These are phyloP conservation scores for Dryobates pubescens DNA, from an alignment of 2,797 vertebrate genomes.

Conservation along the genomic window DNA sequence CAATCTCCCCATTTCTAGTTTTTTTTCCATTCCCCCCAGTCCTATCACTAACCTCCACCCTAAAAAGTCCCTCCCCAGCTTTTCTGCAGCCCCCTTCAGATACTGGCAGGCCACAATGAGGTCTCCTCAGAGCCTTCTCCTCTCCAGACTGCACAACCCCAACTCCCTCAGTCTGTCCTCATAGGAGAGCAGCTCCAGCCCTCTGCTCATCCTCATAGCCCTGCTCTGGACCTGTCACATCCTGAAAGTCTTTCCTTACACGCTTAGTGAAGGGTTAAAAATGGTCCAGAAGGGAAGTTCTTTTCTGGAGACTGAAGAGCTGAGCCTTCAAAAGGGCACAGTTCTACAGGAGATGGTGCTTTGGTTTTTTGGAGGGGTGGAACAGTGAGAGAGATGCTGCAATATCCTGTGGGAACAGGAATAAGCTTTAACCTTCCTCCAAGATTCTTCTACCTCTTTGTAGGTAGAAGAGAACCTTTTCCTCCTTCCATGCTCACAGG, in stretches of 20 bases:
- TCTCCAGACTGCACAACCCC: too few species aligned
- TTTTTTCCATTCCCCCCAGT: too few species aligned
- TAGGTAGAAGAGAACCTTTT: not conserved
- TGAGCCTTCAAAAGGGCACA: not conserved
- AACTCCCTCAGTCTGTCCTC: too few species aligned
- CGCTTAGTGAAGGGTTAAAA: not conserved
- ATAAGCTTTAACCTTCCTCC: not conserved
- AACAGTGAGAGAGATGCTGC: not conserved
- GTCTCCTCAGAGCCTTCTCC: too few species aligned
- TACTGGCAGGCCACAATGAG: too few species aligned
- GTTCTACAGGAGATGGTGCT: not conserved
- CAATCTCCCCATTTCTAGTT: too few species aligned
- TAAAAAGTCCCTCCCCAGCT: too few species aligned
- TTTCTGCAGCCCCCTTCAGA: too few species aligned
- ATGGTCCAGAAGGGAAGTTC: not conserved
- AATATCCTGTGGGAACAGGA: not conserved
- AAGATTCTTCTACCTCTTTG: not conserved
- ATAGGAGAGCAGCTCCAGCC: too few species aligned
- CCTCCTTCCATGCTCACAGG: not conserved
- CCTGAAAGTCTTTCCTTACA: fast-evolving
- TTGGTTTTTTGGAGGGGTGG: not conserved
- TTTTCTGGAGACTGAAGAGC: not conserved
- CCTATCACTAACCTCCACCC: too few species aligned
- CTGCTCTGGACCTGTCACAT: not conserved
- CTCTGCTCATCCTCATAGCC: too few species aligned